Base-by-base conservation (phyloP, 30 jellyfish, hydroid and myxozoan genomes). In the Cassiopea andromeda region DNA sequence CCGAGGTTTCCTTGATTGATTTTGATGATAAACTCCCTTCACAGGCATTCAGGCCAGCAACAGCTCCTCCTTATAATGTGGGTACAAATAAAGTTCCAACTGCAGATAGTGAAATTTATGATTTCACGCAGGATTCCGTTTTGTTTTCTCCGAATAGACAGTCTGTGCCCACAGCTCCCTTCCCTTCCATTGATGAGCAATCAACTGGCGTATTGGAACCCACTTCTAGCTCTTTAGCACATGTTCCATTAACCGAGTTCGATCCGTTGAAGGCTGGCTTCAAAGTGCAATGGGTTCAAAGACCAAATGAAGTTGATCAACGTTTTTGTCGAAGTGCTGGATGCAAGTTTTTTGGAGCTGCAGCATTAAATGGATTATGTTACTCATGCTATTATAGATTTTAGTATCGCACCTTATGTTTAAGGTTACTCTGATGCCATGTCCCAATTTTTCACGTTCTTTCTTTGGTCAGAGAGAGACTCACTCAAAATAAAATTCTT, bases 281-380 rank as follows among this genome's bases (percentile, higher is more conserved):
- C 27, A 27, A 27, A 27, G 6, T 43, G 54, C 46, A 7, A 14
- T 44, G 49, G 15, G 74, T 2, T 47, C 16, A 1, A 7, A 50
- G 48, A 17, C 47, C 74, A 1, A 7, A 43, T 75, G 8, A n/a
- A 15, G 8, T 44, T 75, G 84, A 49, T 54, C 64, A 10, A 13
- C 45, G 78, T 12, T 54, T 73, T 70, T 87, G 94, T 69, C 61
- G 60, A 67, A 45, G 74, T 9, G 61, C 1, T 59, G 94, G 94
- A 1, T 87, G 94, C 83, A 87, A 87, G 78, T 27, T 87, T 18
- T 87, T 73, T 38, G 94, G 94, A 16, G 61, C 84, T 10, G 44
- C 38, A 45, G 85, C 77, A 38, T 58, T 27, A 27, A 78, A 87
- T 71, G 94, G 94, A 16, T 87, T 67, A 15, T 87, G 94, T 50